Percentiles rank a stretch among this genome's conserved stretches.
These are phyloP conservation scores for Cryptotermes secundus DNA, from an alignment of 1,140 invertebrate genomes.

Conservation along the genomic window DNA sequence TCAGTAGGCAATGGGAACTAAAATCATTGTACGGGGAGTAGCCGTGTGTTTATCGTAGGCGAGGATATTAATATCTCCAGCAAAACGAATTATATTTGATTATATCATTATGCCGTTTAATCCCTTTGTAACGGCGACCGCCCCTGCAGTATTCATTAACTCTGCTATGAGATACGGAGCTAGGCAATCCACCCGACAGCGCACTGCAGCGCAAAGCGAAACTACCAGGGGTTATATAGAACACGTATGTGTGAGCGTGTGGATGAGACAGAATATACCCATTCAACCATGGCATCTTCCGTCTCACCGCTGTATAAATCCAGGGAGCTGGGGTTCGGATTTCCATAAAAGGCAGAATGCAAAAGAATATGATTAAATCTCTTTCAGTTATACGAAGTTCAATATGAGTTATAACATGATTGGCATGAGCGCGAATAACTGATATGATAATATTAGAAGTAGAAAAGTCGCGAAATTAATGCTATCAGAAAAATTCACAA, in stretches of 20 bases:
- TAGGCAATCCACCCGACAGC: neutral
- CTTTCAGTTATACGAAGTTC: too few relatives aligned
- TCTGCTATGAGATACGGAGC: neutral
- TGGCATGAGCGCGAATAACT: too few relatives aligned
- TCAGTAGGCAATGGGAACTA: too few relatives aligned
- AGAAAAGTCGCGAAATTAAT: too few relatives aligned
- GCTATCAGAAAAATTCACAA: too few relatives aligned
- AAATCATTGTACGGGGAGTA: neutral
- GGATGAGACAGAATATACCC: neutral
- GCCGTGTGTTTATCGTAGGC: neutral
- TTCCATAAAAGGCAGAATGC: too few relatives aligned
- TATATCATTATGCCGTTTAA: constrained; percentile 6
- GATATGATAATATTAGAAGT: too few relatives aligned
- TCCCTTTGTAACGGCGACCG: neutral
- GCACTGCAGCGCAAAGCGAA: neutral
- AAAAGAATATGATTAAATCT: too few relatives aligned
- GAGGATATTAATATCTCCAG: neutral
- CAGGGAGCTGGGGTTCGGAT: neutral
- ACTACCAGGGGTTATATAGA: neutral
- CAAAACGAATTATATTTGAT: constrained; percentile 13
- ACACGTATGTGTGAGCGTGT: neutral
- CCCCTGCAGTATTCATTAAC: neutral
- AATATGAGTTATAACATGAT: too few relatives aligned
- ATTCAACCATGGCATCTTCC: neutral
- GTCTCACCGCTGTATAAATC: neutral